Percentiles rank a stretch among this genome's conserved stretches.
Evolutionary conservation across 2,888 invertebrate species (phyloP).

Genomic region (Acrobasis consociella): DNA sequence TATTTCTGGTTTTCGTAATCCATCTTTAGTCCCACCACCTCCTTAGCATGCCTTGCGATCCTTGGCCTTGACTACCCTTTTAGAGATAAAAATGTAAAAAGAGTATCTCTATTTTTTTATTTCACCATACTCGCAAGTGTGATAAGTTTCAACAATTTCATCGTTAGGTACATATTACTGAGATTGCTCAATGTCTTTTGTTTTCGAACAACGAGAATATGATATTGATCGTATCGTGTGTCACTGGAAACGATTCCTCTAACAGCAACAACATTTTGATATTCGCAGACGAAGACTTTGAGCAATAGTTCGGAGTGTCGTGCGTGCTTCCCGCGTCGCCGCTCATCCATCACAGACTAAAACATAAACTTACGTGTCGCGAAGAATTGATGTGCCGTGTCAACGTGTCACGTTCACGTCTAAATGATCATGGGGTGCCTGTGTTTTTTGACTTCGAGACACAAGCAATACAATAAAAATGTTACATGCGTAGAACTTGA

Average conservation of each 20-base stretch:
- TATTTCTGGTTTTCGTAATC: too few relatives aligned
- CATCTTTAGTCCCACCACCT: too few relatives aligned
- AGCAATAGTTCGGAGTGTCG: slow-evolving; percentile 58
- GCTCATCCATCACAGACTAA: slow-evolving; percentile 60
- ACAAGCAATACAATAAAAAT: not conserved
- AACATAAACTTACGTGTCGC: slow-evolving; percentile 53
- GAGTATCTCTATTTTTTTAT: too few relatives aligned
- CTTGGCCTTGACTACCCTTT: too few relatives aligned
- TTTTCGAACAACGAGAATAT: too few relatives aligned
- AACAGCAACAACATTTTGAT: slow-evolving; percentile 50
- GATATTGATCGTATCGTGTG: slow-evolving; percentile 34
- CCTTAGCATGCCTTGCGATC: too few relatives aligned
- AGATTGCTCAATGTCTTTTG: too few relatives aligned
- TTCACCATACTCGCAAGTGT: too few relatives aligned
- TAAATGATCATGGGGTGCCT: slow-evolving; percentile 25
- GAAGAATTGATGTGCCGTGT: slow-evolving; percentile 51
- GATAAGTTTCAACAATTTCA: too few relatives aligned
- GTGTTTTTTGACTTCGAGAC: slow-evolving; percentile 3
- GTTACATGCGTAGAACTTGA: not conserved
- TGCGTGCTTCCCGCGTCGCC: slow-evolving; percentile 46
- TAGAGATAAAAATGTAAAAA: too few relatives aligned
- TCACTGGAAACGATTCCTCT: slow-evolving; percentile 41
- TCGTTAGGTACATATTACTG: too few relatives aligned
- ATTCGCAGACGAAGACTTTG: slow-evolving; percentile 65
- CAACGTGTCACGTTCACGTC: slow-evolving; percentile 32